These are phyloP conservation scores for Gallinago undulata DNA, from an alignment of 2,113 vertebrate species.

Conservation along the genomic window DNA sequence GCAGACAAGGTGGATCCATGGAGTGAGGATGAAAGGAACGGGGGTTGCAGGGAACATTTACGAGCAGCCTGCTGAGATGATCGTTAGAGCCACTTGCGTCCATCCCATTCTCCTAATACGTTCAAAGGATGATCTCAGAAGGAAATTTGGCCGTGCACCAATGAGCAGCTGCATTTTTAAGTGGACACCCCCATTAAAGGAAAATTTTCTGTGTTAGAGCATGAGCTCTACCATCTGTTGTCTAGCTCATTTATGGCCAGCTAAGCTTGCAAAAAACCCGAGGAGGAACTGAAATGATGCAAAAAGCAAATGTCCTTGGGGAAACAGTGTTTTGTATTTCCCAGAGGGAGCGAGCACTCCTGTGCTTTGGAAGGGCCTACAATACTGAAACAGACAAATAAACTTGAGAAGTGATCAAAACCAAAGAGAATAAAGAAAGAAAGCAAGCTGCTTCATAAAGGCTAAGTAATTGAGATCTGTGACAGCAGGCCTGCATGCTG, in stretches of 20 bases:
- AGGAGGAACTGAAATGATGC: not conserved
- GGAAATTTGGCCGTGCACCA: not conserved
- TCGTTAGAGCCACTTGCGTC: not conserved
- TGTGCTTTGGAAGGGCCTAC: not conserved
- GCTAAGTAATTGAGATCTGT: not conserved
- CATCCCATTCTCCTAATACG: not conserved
- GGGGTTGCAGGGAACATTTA: not conserved
- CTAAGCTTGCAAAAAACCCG: not conserved
- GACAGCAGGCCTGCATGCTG: not conserved
- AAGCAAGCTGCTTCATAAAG: not conserved
- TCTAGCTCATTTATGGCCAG: conserved; percentile 15
- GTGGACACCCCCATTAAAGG: conserved; percentile 4
- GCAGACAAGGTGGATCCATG: not conserved
- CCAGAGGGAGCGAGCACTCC: not conserved
- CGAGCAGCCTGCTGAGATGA: not conserved
- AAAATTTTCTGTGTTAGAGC: not conserved
- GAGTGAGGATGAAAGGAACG: not conserved
- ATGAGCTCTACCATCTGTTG: conserved; percentile 43
- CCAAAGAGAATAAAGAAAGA: not conserved
- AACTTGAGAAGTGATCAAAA: not conserved
- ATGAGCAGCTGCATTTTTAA: conserved; percentile 24
- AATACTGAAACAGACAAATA: not conserved
- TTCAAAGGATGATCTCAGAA: conserved; percentile 5
- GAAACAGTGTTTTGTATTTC: not conserved
- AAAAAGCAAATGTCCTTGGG: not conserved